A percentile compares a stretch with the other conserved stretches of the same genome.
These are phyloP conservation scores for Marmota flaviventris DNA, from an alignment of 2,113 vertebrate genomes.

Conservation along the genomic window DNA sequence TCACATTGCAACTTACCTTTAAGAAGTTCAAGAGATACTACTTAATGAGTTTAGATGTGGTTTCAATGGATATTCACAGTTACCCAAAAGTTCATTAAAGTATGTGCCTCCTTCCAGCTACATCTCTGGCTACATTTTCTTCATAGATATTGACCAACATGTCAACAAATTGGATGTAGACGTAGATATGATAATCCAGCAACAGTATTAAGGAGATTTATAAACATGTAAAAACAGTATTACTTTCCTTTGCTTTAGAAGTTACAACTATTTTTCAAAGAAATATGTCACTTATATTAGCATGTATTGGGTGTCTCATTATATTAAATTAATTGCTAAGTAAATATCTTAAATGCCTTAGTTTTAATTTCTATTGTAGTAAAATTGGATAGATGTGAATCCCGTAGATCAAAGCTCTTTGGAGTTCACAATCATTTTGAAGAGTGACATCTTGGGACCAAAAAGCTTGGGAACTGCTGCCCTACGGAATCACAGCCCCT, in stretches of 20 bases:
- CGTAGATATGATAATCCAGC: not conserved
- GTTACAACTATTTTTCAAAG: not conserved
- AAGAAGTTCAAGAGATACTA: not conserved
- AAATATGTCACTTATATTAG: not conserved
- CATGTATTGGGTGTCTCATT: not conserved
- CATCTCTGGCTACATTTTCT: not conserved
- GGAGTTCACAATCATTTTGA: not conserved
- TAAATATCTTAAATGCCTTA: slow-evolving; percentile 37
- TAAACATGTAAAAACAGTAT: not conserved
- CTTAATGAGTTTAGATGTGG: not conserved
- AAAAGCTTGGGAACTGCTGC: not conserved
- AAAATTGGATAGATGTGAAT: not conserved
- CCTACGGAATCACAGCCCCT: not conserved
- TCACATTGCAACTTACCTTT: not conserved
- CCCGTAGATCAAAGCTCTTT: not conserved
- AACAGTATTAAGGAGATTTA: not conserved
- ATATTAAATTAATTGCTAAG: slow-evolving; percentile 51
- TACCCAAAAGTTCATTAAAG: not conserved
- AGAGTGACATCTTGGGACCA: not conserved
- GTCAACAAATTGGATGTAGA: not conserved
- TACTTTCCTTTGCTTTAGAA: not conserved
- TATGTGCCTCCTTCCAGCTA: not conserved
- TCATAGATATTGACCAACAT: not conserved
- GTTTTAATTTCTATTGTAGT: not conserved
- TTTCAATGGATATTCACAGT: not conserved